phyloP scores from a whole-genome alignment of 2,888 invertebrate species.

The Steinernema carpocapsae region DNA sequence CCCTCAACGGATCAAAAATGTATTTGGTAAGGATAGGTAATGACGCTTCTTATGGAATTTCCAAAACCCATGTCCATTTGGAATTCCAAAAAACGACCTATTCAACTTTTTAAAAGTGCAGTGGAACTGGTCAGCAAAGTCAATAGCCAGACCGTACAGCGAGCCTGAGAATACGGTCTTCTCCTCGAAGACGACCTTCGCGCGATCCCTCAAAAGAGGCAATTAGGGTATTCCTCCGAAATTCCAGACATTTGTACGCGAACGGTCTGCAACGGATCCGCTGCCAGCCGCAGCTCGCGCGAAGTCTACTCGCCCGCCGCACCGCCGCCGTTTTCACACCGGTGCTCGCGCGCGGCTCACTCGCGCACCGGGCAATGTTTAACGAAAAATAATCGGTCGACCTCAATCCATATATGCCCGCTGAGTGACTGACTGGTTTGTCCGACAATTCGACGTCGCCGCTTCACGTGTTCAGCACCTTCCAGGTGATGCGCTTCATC shows the following conservation, averaged over 20 bases:
- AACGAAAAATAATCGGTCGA: conserved; percentile 35
- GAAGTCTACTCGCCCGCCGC: neutral
- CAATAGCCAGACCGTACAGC: no score
- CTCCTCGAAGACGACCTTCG: conserved; percentile 21
- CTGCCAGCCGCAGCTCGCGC: conserved; percentile 18
- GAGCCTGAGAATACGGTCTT: neutral
- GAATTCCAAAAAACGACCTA: no score
- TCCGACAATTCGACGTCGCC: neutral
- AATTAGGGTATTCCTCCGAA: conserved; percentile 21
- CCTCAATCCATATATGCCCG: conserved; percentile 34
- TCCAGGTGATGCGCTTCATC: conserved; percentile 22
- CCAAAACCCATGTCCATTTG: no score
- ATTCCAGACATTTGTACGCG: conserved; percentile 21
- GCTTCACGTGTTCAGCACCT: neutral
- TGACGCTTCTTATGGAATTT: no score
- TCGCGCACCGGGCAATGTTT: conserved; percentile 30
- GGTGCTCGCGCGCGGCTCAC: conserved; percentile 28
- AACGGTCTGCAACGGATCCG: conserved; percentile 28
- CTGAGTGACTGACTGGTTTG: conserved; percentile 17
- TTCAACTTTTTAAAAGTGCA: no score
- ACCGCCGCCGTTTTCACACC: conserved; percentile 25
- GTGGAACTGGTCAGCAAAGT: no score
- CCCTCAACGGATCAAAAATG: no score
- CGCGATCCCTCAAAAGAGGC: conserved; percentile 10
- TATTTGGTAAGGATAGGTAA: no score